A percentile compares a stretch with the other conserved stretches of the same genome.
phyloP scores from a whole-genome alignment of 2,113 vertebrate species.

The Hyaena hyaena region DNA sequence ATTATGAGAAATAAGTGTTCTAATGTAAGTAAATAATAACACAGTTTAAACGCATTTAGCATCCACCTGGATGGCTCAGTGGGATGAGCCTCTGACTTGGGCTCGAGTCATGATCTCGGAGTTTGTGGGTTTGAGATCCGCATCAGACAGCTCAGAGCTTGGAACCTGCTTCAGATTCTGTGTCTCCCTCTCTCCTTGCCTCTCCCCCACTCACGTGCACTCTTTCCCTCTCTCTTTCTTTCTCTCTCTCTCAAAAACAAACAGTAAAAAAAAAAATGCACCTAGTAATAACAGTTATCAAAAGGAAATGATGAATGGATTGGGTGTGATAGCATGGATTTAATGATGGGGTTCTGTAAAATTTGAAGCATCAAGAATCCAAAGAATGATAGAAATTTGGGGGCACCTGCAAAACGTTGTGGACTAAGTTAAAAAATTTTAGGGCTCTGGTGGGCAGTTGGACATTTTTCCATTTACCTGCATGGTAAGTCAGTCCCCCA shows the following conservation, averaged over 20 bases:
- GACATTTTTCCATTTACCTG: not conserved
- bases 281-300: not conserved
- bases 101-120: too few species aligned
- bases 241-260: too few species aligned
- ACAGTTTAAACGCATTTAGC: not conserved
- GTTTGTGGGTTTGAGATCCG: too few species aligned
- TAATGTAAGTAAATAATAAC: not conserved
- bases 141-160: too few species aligned
- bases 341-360: not conserved
- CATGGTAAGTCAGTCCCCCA: not conserved
- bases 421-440: not conserved
- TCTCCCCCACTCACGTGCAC: too few species aligned
- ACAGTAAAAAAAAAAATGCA: too few species aligned
- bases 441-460: not conserved
- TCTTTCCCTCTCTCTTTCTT: too few species aligned
- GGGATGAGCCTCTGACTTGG: too few species aligned
- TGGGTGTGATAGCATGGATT: not conserved
- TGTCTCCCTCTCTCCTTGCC: too few species aligned
- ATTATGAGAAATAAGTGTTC: not conserved
- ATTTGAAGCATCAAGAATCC: not conserved
- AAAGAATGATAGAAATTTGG: not conserved
- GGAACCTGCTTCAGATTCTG: too few species aligned
- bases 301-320: not conserved
- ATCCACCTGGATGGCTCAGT: too few species aligned
- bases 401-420: not conserved